Evolutionary conservation across 2,797 vertebrate genomes (phyloP).

Genomic region (Rhadinocentrus ornatus): DNA sequence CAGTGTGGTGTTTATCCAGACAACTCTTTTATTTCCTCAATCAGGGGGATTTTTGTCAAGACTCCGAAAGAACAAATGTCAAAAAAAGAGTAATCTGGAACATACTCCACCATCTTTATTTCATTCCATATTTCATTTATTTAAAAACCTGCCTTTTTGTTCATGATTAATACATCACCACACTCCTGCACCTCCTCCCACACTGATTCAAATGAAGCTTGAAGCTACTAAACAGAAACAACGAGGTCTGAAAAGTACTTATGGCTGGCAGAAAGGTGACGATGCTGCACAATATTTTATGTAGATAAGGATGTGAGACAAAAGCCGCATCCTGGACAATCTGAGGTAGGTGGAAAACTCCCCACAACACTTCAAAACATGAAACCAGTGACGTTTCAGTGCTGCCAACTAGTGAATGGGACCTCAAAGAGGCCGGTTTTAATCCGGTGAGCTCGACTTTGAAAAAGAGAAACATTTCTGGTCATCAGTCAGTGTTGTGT

Average conservation of each 20-base stretch:
- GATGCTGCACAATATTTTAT: constrained; percentile 19
- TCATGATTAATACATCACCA: background rate
- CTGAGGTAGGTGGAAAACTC: constrained; percentile 11
- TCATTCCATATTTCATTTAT: background rate
- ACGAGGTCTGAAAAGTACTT: constrained; percentile 10
- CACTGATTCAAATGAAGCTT: constrained; percentile 27
- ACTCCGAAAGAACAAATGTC: background rate
- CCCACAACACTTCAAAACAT: background rate
- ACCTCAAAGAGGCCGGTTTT: constrained; percentile 10
- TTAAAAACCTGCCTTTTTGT: constrained; percentile 23
- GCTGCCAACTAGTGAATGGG: constrained; percentile 1
- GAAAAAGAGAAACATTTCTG: constrained; percentile 24
- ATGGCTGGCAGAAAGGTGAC: constrained; percentile 2
- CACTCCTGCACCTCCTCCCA: background rate
- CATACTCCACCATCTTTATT: background rate
- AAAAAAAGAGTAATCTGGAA: background rate
- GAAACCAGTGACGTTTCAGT: constrained; percentile 14
- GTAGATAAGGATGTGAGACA: constrained; percentile 14
- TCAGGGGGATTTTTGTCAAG: constrained; percentile 29
- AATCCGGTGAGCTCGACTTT: constrained; percentile 41
- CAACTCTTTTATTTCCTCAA: constrained; percentile 35
- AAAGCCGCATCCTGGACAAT: constrained; percentile 12
- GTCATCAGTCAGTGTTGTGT: constrained; percentile 19
- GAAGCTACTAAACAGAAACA: background rate
- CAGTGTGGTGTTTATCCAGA: constrained; percentile 22